Evolutionary conservation across 1,140 invertebrate genomes (phyloP).

Genomic region (Drosophila busckii): DNA sequence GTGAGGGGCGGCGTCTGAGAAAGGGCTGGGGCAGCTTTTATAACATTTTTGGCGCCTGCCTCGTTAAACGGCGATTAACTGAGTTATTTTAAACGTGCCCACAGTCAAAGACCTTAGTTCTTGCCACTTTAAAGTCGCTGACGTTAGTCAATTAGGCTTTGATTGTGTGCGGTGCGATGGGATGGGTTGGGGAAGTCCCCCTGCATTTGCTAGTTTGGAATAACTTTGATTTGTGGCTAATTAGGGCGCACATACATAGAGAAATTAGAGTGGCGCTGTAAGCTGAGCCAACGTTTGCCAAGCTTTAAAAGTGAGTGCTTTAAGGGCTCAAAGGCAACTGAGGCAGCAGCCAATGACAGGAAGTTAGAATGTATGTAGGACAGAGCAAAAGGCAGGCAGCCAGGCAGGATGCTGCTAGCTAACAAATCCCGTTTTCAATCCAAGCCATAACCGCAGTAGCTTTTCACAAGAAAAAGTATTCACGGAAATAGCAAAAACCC

Average conservation of each 20-base stretch:
- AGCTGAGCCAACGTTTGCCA: no score
- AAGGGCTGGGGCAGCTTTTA: constrained; percentile 33
- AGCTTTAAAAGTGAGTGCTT: no score
- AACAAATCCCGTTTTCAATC: constrained; percentile 2
- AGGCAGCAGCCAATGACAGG: constrained; percentile 38
- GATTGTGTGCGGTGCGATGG: no score
- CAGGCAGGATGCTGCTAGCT: constrained; percentile 33
- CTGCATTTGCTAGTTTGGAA: no score
- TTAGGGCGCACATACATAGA: no score
- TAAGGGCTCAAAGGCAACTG: no score
- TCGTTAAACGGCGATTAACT: constrained; percentile 69
- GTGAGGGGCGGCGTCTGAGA: not conserved
- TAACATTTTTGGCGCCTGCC: constrained; percentile 40
- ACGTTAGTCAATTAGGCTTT: constrained; percentile 64
- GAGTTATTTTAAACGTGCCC: constrained; percentile 43
- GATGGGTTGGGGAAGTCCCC: no score
- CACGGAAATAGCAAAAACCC: constrained; percentile 25
- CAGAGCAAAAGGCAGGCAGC: constrained; percentile 13
- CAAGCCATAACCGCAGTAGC: constrained; percentile 64
- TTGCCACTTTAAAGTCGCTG: constrained; percentile 62
- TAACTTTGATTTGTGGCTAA: no score
- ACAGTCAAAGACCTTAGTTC: constrained; percentile 47
- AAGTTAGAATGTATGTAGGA: constrained; percentile 31
- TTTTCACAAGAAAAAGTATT: constrained; percentile 18
- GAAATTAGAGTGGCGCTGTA: constrained; percentile 23